Evolutionary conservation across 2,797 vertebrate genomes (phyloP).

Genomic region (Gymnoscopelus braueri): DNA sequence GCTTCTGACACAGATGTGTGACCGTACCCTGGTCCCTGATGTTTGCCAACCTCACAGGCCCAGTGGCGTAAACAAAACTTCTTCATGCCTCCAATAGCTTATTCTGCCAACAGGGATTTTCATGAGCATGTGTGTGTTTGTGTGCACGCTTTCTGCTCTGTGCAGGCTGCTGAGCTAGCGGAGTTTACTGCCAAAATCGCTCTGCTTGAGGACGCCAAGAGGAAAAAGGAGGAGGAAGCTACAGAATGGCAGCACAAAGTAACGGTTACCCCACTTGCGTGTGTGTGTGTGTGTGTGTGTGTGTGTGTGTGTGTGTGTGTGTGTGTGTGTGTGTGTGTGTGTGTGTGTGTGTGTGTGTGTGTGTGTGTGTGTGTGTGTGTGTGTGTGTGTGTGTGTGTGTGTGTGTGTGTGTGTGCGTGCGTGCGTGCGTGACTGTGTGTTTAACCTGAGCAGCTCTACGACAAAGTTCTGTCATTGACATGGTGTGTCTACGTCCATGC

Average conservation of each 20-base stretch:
- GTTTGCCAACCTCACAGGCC: too few relatives aligned
- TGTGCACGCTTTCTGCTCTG: conserved; percentile 28
- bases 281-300: too few relatives aligned
- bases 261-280: conserved; percentile 48
- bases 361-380: not conserved
- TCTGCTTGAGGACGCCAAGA: conserved; percentile 96
- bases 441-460: too few relatives aligned
- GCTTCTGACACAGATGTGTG: too few relatives aligned
- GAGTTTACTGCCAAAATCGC: conserved; percentile 98
- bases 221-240: conserved; percentile 97
- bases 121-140: not conserved
- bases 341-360: not conserved
- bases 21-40: too few relatives aligned
- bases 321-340: too few relatives aligned
- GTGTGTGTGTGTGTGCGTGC: too few relatives aligned
- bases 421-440: not conserved
- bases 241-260: conserved; percentile 98
- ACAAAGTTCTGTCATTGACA: too few relatives aligned
- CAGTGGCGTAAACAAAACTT: too few relatives aligned
- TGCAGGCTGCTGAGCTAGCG: conserved; percentile 94
- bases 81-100: not conserved
- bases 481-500: too few relatives aligned
- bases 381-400: too few relatives aligned
- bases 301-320: not conserved
- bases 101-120: too few relatives aligned